Evolutionary conservation across 2,888 invertebrate species (phyloP).

Genomic region (Malthinus seriepunctatus): DNA sequence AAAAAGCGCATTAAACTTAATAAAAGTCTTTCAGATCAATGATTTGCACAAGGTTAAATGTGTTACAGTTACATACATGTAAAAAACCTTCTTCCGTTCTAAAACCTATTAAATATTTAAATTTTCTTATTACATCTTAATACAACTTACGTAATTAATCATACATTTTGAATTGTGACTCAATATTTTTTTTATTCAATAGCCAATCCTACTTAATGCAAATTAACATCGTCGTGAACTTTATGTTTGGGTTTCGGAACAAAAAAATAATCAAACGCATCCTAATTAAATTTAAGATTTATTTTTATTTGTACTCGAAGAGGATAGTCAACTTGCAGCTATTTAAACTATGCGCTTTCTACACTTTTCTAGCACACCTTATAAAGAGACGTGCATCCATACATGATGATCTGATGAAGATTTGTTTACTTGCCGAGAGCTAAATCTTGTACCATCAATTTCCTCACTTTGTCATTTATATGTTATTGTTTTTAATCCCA

Average conservation of each 20-base stretch:
- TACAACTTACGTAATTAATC: not conserved
- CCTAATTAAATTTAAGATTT: no score
- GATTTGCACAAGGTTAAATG: slow-evolving; percentile 3
- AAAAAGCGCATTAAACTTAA: not conserved
- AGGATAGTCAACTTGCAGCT: not conserved
- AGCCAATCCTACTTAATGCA: no score
- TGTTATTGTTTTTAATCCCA: no score
- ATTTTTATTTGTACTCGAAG: no score
- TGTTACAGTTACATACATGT: not conserved
- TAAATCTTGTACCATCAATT: not conserved
- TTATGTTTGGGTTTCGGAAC: no score
- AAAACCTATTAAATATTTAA: slow-evolving; percentile 3
- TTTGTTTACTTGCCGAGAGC: slow-evolving; percentile 5
- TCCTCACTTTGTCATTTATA: no score
- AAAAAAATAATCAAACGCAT: no score
- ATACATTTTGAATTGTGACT: no score
- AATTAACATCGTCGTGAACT: no score
- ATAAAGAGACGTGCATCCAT: slow-evolving; percentile 5
- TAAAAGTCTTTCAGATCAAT: not conserved
- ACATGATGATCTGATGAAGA: slow-evolving; percentile 3
- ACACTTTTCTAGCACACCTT: slow-evolving; percentile 12
- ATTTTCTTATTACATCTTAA: slow-evolving; percentile 2
- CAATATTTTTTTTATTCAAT: no score
- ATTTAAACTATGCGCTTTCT: slow-evolving; percentile 14
- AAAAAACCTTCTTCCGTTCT: slow-evolving; percentile 7